phyloP scores from a whole-genome alignment of 2,888 invertebrate genomes.

The Corbicula japonica region DNA sequence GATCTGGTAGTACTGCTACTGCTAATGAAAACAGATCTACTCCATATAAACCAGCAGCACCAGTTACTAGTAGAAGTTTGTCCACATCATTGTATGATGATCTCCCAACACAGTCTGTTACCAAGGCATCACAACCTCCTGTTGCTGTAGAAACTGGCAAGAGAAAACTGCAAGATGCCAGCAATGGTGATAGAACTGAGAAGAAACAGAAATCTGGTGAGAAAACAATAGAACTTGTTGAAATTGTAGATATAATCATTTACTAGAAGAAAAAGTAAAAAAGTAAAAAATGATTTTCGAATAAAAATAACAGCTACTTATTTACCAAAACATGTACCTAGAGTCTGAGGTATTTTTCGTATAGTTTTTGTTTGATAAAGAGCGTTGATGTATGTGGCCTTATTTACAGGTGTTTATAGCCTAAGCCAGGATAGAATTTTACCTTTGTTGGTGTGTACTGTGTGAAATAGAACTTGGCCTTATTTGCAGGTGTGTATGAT shows the following conservation, averaged over 20 bases:
- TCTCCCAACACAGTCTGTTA: conserved; percentile 37
- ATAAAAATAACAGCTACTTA: no score
- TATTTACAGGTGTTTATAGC: no score
- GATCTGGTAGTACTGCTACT: conserved; percentile 2
- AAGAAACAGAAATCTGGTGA: conserved; percentile 39
- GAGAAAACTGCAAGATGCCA: conserved; percentile 28
- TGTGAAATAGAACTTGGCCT: no score
- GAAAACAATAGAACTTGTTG: no score
- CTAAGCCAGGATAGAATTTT: not conserved
- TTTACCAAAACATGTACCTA: no score
- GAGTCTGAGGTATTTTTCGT: no score
- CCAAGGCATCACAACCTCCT: not conserved
- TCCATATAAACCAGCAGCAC: not conserved
- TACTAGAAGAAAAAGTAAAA: no score
- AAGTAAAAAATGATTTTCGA: no score
- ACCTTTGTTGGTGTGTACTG: not conserved
- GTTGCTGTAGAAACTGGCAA: conserved; percentile 14
- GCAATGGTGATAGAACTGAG: conserved; percentile 22
- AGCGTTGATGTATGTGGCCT: no score
- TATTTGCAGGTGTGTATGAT: conserved; percentile 69
- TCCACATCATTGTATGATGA: conserved; percentile 44
- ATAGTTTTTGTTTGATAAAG: no score
- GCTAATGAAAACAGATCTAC: no score
- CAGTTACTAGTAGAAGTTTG: not conserved
- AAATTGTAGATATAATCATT: no score